Percentiles rank a stretch among this genome's conserved stretches.
Conservation (phyloP, 2,888 invertebrate species). For the Dynastes grantii region DNA sequence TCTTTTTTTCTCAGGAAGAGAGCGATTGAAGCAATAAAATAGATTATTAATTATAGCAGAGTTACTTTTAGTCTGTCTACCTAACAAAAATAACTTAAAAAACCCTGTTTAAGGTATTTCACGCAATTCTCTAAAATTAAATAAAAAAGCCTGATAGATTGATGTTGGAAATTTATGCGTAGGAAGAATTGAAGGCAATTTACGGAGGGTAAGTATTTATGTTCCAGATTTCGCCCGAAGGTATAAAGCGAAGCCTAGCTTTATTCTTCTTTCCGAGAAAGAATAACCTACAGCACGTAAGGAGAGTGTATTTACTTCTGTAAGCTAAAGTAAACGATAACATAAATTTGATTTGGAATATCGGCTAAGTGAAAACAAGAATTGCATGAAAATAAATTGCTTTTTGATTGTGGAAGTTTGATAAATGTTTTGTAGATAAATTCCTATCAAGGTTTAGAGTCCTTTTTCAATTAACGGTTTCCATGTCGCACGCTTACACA, state of each 20-base stretch:
- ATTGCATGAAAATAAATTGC: slow-evolving; percentile 6
- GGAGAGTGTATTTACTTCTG: neutral
- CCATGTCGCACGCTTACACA: too few species aligned
- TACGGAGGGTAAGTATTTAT: neutral
- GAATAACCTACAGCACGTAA: neutral
- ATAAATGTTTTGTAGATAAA: neutral
- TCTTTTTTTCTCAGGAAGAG: too few species aligned
- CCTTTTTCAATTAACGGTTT: too few species aligned
- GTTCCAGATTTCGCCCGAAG: neutral
- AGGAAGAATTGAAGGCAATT: neutral
- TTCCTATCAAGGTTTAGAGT: too few species aligned
- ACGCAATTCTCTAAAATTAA: too few species aligned
- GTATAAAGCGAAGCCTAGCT: neutral
- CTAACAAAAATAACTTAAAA: too few species aligned
- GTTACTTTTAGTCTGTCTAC: too few species aligned
- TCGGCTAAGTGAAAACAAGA: neutral
- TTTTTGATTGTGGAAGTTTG: neutral
- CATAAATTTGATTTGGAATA: slow-evolving; percentile 4
- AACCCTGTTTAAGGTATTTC: too few species aligned
- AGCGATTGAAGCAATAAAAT: too few species aligned
- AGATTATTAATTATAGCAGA: too few species aligned
- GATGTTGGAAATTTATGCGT: neutral
- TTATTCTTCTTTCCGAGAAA: neutral
- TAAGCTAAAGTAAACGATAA: slow-evolving; percentile 10
- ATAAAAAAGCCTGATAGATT: too few species aligned